These are phyloP conservation scores for Mythimna pallens DNA, from an alignment of 2,888 invertebrate species.

Conservation along the genomic window DNA sequence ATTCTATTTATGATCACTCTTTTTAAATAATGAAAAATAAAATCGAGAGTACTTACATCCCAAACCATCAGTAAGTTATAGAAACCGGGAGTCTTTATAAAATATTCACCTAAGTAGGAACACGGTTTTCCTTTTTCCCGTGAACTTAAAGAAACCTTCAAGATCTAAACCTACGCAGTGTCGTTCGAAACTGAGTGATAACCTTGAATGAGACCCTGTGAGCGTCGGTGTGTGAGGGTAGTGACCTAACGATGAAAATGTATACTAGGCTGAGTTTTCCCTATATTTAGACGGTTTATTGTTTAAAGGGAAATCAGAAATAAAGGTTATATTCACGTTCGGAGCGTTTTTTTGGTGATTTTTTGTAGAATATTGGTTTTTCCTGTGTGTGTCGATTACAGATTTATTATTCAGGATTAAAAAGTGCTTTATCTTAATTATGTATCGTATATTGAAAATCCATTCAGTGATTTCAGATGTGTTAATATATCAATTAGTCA, in stretches of 20 bases:
- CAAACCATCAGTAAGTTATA: not conserved
- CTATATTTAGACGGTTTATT: slow-evolving; percentile 24
- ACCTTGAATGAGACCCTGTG: slow-evolving; percentile 8
- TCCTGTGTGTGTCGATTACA: too few species aligned
- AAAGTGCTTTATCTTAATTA: not conserved
- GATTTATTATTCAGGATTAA: too few species aligned
- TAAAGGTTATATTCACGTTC: not conserved
- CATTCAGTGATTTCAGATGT: too few species aligned
- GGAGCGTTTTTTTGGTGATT: not conserved
- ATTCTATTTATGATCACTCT: too few species aligned
- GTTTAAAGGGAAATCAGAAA: slow-evolving; percentile 4
- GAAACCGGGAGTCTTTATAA: not conserved
- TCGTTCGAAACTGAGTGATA: not conserved
- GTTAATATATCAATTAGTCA: too few species aligned
- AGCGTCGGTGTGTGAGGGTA: slow-evolving; percentile 13
- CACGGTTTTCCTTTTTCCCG: slow-evolving; percentile 17
- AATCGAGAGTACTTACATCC: not conserved
- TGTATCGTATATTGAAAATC: too few species aligned
- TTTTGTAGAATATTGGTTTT: not conserved
- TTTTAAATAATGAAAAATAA: not conserved
- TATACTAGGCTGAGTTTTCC: slow-evolving; percentile 11
- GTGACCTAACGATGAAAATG: slow-evolving; percentile 24
- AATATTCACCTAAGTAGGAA: slow-evolving; percentile 20
- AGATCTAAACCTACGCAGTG: slow-evolving; percentile 9
- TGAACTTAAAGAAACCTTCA: not conserved